Evolutionary conservation across 2,888 invertebrate genomes (phyloP).

Genomic region (Drosophila lutescens): DNA sequence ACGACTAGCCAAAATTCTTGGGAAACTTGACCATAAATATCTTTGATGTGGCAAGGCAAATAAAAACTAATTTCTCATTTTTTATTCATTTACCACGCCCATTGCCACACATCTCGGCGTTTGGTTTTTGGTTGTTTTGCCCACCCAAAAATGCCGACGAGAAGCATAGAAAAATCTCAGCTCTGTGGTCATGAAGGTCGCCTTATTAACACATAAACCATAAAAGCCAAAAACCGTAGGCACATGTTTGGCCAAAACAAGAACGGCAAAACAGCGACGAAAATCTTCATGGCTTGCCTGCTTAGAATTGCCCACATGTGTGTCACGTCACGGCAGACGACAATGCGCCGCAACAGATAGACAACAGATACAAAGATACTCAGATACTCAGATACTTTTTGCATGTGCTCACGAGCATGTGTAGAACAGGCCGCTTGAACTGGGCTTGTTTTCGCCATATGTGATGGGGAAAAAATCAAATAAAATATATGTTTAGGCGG

Average conservation of each 20-base stretch:
- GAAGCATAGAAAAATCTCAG: conserved; percentile 58
- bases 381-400: conserved; percentile 38
- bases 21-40: conserved; percentile 28
- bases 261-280: conserved; percentile 25
- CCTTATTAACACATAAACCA: conserved; percentile 79
- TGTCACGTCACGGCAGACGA: conserved; percentile 78
- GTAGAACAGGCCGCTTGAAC: conserved; percentile 52
- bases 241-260: conserved; percentile 58
- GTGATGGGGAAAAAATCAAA: conserved; percentile 51
- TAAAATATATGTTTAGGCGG: conserved; percentile 69
- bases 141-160: conserved; percentile 13
- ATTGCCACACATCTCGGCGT: conserved; percentile 31
- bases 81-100: conserved; percentile 46
- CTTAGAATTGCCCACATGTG: conserved; percentile 78
- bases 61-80: conserved; percentile 28
- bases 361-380: conserved; percentile 9
- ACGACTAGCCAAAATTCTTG: not conserved
- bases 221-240: conserved; percentile 68
- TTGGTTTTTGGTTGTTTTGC: conserved; percentile 14
- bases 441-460: conserved; percentile 79
- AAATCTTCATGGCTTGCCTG: conserved; percentile 52
- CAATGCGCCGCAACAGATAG: conserved; percentile 58
- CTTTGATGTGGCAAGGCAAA: conserved; percentile 35
- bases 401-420: conserved; percentile 44
- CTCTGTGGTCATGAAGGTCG: conserved; percentile 64